Conservation (phyloP, 2,113 vertebrate species). For the Protobothrops mucrosquamatus region DNA sequence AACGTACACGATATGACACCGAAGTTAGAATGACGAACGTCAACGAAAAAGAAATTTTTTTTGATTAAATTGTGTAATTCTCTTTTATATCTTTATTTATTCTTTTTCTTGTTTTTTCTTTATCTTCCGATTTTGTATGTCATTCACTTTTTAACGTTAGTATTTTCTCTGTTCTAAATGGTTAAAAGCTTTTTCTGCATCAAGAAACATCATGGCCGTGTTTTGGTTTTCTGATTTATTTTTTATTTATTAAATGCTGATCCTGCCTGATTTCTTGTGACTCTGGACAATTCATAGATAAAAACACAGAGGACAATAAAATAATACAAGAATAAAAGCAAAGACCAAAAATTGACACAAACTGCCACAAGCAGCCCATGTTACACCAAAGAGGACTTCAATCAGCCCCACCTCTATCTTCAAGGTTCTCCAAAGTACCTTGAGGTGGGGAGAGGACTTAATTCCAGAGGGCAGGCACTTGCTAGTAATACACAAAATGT, state of each 20-base stretch:
- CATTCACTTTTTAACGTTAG: no score
- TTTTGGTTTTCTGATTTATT: neutral
- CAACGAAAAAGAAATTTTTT: no score
- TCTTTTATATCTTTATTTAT: no score
- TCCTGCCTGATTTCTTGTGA: neutral
- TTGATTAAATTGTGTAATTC: no score
- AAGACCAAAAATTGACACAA: neutral
- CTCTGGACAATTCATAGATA: neutral
- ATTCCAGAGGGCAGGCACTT: neutral
- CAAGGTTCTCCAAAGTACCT: neutral
- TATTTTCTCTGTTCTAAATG: neutral
- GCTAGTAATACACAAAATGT: neutral
- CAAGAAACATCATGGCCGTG: neutral
- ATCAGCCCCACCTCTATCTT: neutral
- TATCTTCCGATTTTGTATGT: no score
- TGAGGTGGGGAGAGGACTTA: neutral
- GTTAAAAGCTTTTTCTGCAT: neutral
- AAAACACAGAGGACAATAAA: neutral
- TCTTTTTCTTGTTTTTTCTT: no score
- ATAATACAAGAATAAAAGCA: neutral
- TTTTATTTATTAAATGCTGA: neutral
- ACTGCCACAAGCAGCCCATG: neutral
- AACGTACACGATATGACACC: no score
- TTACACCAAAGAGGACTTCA: neutral
- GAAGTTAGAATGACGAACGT: no score